Base-by-base conservation (phyloP, 2,113 vertebrate genomes). In the Scatophagus argus region DNA sequence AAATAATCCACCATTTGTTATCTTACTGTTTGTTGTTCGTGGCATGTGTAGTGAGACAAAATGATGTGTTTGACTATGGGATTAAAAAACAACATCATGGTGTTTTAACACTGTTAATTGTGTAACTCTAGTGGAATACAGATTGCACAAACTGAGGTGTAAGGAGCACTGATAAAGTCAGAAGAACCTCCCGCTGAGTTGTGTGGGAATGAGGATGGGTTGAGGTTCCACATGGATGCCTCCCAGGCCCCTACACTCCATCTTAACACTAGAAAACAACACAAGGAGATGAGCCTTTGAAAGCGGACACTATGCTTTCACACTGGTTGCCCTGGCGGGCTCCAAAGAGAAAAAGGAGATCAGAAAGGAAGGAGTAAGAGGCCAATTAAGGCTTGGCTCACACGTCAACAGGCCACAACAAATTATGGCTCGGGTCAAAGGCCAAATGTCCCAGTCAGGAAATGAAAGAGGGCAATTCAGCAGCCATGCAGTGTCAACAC, bases 261-360 rank as follows among this genome's bases (percentile, higher is more conserved):
- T 74, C 47, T 61, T 58, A 82, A 72, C 62, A 34, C 72, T 54
- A 70, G 65, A 81, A 82, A 84, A 90, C 79, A 91, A 87, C 85
- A 85, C 74, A 63, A 67, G 75, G 58, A 83, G 73, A 78, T n/a
- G 52, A 79, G 62, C 76, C 92, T 94, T 92, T 93, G 92, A 93
- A 94, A 92, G 71, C 60, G 73, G 89, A 92, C 90, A 85, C 91
- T 83, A 43, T 21, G 31, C 47, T 68, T 66, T 85, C 34, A 19
- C 74, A 49, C 61, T 3, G 52, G 71, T 79, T 60, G 43, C 54
- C 77, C 63, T 14, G 44, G 77, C 64, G 74, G 80, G 67, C 80
- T 62, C 69, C 72, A 44, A 31, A 63, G 41, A 60, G 25, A 69
- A 41, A 77, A 23, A 78, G 58, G 43, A 87, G 79, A 66, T 77